phyloP scores from a whole-genome alignment of 2,888 invertebrate genomes.

The Cosmia pyralina region DNA sequence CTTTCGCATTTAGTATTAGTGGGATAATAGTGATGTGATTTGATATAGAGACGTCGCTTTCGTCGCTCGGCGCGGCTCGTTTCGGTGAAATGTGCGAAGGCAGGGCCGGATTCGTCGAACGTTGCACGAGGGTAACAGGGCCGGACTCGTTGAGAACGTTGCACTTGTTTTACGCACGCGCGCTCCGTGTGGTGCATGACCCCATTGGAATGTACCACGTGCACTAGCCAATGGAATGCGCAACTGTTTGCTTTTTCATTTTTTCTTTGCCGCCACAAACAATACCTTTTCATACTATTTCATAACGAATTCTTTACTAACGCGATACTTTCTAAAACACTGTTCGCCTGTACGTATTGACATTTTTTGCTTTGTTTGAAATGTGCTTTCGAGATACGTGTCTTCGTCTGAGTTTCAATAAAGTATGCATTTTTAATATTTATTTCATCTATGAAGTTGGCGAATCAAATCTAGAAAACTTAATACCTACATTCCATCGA shows the following conservation, averaged over 20 bases:
- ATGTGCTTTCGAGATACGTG: constrained; percentile 68
- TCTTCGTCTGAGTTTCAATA: constrained; percentile 59
- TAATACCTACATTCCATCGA: constrained; percentile 48
- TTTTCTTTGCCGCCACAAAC: constrained; percentile 85
- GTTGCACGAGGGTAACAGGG: constrained; percentile 76
- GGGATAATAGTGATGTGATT: constrained; percentile 40
- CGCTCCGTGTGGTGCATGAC: constrained; percentile 87
- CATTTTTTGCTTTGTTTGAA: constrained; percentile 75
- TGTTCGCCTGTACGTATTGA: constrained; percentile 73
- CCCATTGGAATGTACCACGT: constrained; percentile 89
- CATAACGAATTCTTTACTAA: constrained; percentile 86
- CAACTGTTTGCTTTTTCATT: constrained; percentile 89
- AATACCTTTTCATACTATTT: constrained; percentile 87
- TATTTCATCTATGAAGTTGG: constrained; percentile 21
- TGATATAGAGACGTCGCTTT: constrained; percentile 38
- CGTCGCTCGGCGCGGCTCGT: constrained; percentile 38
- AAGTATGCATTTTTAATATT: constrained; percentile 53
- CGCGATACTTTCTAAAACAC: constrained; percentile 83
- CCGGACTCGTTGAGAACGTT: constrained; percentile 73
- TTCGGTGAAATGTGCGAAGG: constrained; percentile 68
- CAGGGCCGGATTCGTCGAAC: constrained; percentile 69
- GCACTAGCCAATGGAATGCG: constrained; percentile 88
- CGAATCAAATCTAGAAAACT: constrained; percentile 41
- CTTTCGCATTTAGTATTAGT: constrained; percentile 51
- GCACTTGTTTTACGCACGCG: constrained; percentile 88